Evolutionary conservation across 2,888 invertebrate species (phyloP), one percentile per base, ranked within the genome.

Genomic region (Hirtodrosophila histrioides): DNA sequence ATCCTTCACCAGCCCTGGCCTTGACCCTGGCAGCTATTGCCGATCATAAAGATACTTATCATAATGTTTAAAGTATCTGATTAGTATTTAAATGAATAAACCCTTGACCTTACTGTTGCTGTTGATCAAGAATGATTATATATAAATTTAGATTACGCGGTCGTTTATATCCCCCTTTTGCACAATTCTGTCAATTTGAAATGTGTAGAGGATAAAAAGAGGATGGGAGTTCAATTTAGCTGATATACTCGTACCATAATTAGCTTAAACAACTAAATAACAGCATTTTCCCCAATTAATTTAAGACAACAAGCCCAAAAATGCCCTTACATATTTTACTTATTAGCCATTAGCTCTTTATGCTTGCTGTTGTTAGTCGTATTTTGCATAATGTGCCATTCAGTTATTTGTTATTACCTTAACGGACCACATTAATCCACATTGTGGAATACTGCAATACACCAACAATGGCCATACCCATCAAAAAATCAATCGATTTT

Each of bases 321-420:
- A 33, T 55, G 44, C 6, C 49, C 23, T 31, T 23, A 29, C 24
- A 64, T 7, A 36, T 24, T 12, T 24, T 50, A 50, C 35, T 51
- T 31, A 60, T 58, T 45, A 23, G 58, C 60, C 69, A 61, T 62
- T 67, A 60, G 56, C 58, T 46, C 67, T 61, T 69, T 69, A 54
- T 64, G 64, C 58, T 51, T 43, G 36, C 60, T 45, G 46, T 54
- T 50, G 54, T 44, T 31, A 40, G 39, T 49, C 68, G 49, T 65
- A 62, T 70, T 79, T 51, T 71, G 66, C 67, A 71, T 82, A 76
- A 82, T 76, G 74, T 53, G 56, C 76, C 62, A 74, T 71, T 69
- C 69, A 66, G 76, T 76, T 86, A 71, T 82, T 83, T 76, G 65
- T 76, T 85, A 83, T 76, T 85, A 79, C 61, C 76, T 76, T 74